Conservation (phyloP, 2,888 invertebrate genomes). For the Athalia circularis region DNA sequence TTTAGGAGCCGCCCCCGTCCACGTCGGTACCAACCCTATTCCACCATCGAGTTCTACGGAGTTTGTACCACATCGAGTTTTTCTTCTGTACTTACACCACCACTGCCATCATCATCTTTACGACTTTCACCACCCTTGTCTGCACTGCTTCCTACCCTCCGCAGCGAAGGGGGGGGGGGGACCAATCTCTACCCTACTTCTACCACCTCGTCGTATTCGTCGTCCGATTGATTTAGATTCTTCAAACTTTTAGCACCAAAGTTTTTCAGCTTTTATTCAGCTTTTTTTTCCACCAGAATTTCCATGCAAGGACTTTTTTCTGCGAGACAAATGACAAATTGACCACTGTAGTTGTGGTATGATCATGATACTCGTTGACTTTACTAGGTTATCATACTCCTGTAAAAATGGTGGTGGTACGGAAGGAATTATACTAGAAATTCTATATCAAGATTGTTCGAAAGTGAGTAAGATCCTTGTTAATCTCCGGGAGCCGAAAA, state of each 20-base stretch:
- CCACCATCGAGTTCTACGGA: constrained; percentile 31
- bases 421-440: not conserved
- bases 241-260: constrained; percentile 56
- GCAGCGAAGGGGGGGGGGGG: not conserved
- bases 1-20: constrained; percentile 49
- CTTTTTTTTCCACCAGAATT: no score
- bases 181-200: not conserved
- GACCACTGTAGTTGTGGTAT: not conserved
- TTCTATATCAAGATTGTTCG: constrained; percentile 10
- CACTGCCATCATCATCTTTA: not conserved
- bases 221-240: constrained; percentile 64
- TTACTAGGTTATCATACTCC: no score
- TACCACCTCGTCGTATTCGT: constrained; percentile 41
- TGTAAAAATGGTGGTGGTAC: no score
- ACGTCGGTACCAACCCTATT: constrained; percentile 39
- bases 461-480: constrained; percentile 29
- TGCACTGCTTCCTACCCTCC: constrained; percentile 15
- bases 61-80: constrained; percentile 5
- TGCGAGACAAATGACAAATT: constrained; percentile 10
- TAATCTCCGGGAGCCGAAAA: constrained; percentile 35
- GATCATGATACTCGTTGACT: no score
- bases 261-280: constrained; percentile 10
- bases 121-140: constrained; percentile 15
- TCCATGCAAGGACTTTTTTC: no score
- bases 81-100: constrained; percentile 25